Evolutionary conservation across 2,888 invertebrate species (phyloP), one percentile per base, ranked within the genome.

Genomic region (Omphaloscelis lunosa): DNA sequence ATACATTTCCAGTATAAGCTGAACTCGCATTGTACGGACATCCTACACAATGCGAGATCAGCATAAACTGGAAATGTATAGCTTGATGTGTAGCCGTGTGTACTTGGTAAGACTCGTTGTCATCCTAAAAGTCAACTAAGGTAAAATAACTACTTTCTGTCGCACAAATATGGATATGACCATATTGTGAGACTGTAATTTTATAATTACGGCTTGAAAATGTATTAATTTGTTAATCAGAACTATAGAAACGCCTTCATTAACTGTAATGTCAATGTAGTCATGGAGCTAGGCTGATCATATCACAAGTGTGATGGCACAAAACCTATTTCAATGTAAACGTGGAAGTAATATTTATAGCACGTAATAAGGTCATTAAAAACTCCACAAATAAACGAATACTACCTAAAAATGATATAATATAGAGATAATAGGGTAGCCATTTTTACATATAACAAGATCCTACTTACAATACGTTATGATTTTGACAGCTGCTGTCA

Each of bases 401-500:
- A n/a, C 5, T 45, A 23, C n/a, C 3, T 15, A 41, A 17, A 39
- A 39, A 39, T 59, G 0, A 41, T 20, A 41, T 51, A 23, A n/a
- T 62, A 56, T 23, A 63, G 15, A 77, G 7, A 56, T 71, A 72
- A 39, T 72, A 39, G 17, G 51, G 34, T 61, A 72, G 23, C 51
- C 75, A 82, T 82, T 82, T 82, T 75, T 34, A 20, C 23, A 72
- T 59, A 11, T 61, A 74, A 76, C 72, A 77, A 86, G 78, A 80
- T 71, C 48, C 58, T 66, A 51, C 75, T 72, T 76, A 81, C 82
- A 83, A 89, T 89, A 86, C 85, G 83, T 87, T 83, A 87, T 85
- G 72, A 72, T 85, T 87, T 82, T 88, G 89, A 79, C 89, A 87
- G 86, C 73, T 56, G 53, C 89, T 90, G 90, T 90, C 89, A 88